Base-by-base conservation (phyloP, 2,113 vertebrate species). In the Pterocles gutturalis region DNA sequence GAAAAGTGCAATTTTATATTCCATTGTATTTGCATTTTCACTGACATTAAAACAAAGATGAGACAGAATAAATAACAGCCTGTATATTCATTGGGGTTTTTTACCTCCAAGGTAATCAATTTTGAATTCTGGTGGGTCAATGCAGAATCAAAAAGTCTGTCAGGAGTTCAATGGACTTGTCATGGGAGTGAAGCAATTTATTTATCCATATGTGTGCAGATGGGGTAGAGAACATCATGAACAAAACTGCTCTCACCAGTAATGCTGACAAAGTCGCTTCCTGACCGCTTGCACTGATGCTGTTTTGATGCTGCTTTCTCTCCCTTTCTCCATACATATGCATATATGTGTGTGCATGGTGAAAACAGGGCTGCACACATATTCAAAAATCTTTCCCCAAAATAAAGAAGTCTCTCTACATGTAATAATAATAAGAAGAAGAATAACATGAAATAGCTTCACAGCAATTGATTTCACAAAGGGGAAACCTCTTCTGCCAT, bases 111-210 rank as follows among this genome's bases (percentile, higher is more conserved):
- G 31, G 83, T 66, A 90, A 93, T 87, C 73, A 83, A 16, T 93
- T 92, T 87, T 83, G 75, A 90, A 77, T 93, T 95, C 91, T 80
- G 29, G 67, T 94, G 85, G 88, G 85, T 96, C 75, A 93, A 54
- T 92, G 75, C 82, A 90, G 82, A 90, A 70, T 92, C 33, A 3
- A 77, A 75, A 94, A 95, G 51, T 49, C 79, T 94, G 71, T 64
- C 83, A 91, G 88, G 43, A 90, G 62, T 80, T 94, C 88, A 83
- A 53, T 86, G 79, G 75, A 58, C 71, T 87, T 91, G 66, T 80
- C 83, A 87, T 69, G 57, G 65, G 66, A 88, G 57, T 29, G 67
- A 88, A 86, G 79, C 36, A 33, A 90, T 95, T 91, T 90, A 81
- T 96, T 94, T 93, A 89, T 88, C 83, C 45, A 21, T 83, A 84